These are phyloP conservation scores for Cydia strobilella DNA, from an alignment of 1,140 invertebrate genomes.

Conservation along the genomic window DNA sequence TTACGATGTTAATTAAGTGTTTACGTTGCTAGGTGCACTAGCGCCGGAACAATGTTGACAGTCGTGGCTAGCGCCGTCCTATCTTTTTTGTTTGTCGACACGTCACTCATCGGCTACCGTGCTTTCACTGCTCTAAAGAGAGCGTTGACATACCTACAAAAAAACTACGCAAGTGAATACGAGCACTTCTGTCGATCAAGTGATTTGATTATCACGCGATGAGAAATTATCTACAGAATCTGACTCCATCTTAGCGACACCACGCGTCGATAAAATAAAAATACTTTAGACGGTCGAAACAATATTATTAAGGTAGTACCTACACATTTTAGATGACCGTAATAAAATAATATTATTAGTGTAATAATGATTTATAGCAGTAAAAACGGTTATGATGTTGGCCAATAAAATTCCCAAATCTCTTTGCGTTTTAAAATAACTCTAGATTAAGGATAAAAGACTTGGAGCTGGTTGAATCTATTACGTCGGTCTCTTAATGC, in stretches of 20 bases:
- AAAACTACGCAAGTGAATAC: conserved; percentile 35
- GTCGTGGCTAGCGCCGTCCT: conserved; percentile 33
- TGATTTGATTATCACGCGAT: conserved; percentile 37
- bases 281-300: conserved; percentile 46
- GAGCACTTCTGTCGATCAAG: conserved; percentile 33
- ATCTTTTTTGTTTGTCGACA: conserved; percentile 44
- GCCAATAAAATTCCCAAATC: conserved; percentile 69
- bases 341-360: conserved; percentile 69
- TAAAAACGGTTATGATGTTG: conserved; percentile 72
- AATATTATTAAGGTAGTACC: conserved; percentile 57
- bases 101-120: conserved; percentile 43
- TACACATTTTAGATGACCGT: conserved; percentile 55
- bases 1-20: conserved; percentile 77
- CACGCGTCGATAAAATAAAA: conserved; percentile 50
- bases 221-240: conserved; percentile 42
- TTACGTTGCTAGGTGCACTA: conserved; percentile 46
- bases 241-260: conserved; percentile 48
- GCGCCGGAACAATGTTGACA: conserved; percentile 45
- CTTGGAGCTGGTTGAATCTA: conserved; percentile 53
- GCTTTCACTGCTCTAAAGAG: conserved; percentile 44
- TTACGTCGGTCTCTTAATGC: conserved; percentile 68
- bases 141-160: conserved; percentile 45
- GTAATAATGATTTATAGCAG: conserved; percentile 72
- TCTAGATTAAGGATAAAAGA: conserved; percentile 74
- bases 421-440: conserved; percentile 74